phyloP scores from a whole-genome alignment of 23 tunicate species.

The Aplidium turbinatum region DNA sequence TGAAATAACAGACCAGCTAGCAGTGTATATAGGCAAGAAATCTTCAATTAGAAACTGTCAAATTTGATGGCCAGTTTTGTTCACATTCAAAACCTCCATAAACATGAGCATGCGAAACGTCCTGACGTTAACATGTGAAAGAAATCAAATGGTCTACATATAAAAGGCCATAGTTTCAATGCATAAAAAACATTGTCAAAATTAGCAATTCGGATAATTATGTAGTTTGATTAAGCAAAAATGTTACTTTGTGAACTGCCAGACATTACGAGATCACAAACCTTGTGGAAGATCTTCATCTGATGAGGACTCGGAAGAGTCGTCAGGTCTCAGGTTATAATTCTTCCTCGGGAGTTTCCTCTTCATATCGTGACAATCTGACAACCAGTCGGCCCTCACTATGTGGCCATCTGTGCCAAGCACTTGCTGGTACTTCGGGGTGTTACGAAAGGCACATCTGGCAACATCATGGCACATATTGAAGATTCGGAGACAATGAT shows the following conservation, averaged over 20 bases:
- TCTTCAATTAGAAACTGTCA: no score
- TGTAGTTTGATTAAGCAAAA: background rate
- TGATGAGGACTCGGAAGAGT: slow-evolving; percentile 3
- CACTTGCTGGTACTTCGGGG: slow-evolving; percentile 83
- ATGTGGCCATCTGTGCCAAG: slow-evolving; percentile 32
- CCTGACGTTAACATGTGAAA: no score
- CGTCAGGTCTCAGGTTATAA: slow-evolving; percentile 48
- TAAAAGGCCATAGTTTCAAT: no score
- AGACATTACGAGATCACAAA: background rate
- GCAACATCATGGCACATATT: background rate
- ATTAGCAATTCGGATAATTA: background rate
- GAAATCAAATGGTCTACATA: no score
- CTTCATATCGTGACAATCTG: slow-evolving; percentile 52
- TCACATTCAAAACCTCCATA: no score
- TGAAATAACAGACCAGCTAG: no score
- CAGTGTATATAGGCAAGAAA: no score
- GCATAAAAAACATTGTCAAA: background rate
- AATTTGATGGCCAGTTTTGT: no score
- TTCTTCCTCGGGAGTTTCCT: slow-evolving; percentile 37
- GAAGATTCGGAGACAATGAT: no score
- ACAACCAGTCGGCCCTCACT: slow-evolving; percentile 58
- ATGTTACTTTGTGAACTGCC: background rate
- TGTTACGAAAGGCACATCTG: slow-evolving; percentile 89
- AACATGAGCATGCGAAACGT: no score
- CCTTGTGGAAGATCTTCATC: background rate